Percentiles rank a stretch among this genome's conserved stretches.
Evolutionary conservation across 2,888 invertebrate species (phyloP).

Genomic region (Drosophila pegasa): DNA sequence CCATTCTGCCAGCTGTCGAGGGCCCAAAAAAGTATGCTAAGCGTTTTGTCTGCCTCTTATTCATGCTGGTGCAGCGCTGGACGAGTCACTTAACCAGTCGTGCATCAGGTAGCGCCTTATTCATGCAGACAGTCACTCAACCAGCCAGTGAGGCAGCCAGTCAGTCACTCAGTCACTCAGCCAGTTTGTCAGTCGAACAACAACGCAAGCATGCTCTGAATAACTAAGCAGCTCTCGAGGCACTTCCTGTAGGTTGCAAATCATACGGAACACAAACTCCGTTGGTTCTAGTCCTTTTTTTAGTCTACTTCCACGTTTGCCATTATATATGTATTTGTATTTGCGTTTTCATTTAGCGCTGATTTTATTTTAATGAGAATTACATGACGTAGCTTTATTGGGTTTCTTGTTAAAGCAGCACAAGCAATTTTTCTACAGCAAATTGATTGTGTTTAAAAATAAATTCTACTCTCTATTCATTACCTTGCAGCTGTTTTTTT

Average conservation of each 20-base stretch:
- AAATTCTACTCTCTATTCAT: background rate
- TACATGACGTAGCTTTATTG: slow-evolving; percentile 54
- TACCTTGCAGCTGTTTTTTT: no score
- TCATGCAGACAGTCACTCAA: slow-evolving; percentile 27
- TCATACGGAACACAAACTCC: slow-evolving; percentile 2
- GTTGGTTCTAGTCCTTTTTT: background rate
- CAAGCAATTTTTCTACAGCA: background rate
- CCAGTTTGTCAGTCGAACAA: slow-evolving; percentile 25
- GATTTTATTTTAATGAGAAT: slow-evolving; percentile 72
- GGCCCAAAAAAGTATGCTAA: slow-evolving; percentile 64
- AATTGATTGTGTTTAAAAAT: background rate
- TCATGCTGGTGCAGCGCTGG: slow-evolving; percentile 30
- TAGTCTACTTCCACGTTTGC: slow-evolving; percentile 18
- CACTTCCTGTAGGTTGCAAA: slow-evolving; percentile 33
- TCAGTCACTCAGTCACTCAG: slow-evolving; percentile 30
- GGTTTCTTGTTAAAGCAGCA: slow-evolving; percentile 6
- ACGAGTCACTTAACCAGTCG: slow-evolving; percentile 63
- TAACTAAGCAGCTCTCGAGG: slow-evolving; percentile 42
- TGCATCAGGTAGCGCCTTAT: slow-evolving; percentile 52
- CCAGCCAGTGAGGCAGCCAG: slow-evolving; percentile 18
- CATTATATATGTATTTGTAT: slow-evolving; percentile 29
- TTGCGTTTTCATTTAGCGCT: slow-evolving; percentile 56
- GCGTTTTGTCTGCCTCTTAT: slow-evolving; percentile 57
- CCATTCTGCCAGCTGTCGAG: slow-evolving; percentile 57
- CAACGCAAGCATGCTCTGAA: slow-evolving; percentile 59